Percentiles rank a stretch among this genome's conserved stretches.
Conservation (phyloP, 2,113 vertebrate species). For the Furnarius figulus region DNA sequence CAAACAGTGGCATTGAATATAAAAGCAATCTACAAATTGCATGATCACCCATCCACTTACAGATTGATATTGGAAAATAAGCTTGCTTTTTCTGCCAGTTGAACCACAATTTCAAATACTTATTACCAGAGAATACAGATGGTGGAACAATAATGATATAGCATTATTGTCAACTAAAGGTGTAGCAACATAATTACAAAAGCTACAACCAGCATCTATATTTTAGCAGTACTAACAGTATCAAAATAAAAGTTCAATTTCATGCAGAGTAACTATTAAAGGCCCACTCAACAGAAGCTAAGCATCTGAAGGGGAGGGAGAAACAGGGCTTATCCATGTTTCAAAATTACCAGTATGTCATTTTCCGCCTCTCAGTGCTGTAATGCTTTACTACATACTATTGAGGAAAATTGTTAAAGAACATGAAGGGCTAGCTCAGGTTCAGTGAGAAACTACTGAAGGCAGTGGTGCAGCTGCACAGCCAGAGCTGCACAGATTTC, state of each 20-base stretch:
- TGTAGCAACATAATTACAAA: slow-evolving; percentile 20
- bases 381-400: not conserved
- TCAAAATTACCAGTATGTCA: not conserved
- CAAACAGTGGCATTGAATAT: not conserved
- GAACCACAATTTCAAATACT: not conserved
- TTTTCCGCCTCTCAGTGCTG: not conserved
- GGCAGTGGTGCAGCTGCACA: not conserved
- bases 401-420: not conserved
- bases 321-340: not conserved
- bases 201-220: not conserved
- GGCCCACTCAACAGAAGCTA: not conserved
- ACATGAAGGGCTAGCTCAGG: not conserved
- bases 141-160: not conserved
- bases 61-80: not conserved
- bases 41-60: not conserved
- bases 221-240: slow-evolving; percentile 1
- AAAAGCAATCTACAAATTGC: not conserved
- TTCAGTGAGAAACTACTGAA: not conserved
- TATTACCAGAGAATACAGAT: not conserved
- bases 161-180: not conserved
- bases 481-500: not conserved
- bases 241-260: slow-evolving; percentile 26
- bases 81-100: not conserved
- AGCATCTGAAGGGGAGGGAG: not conserved
- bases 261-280: slow-evolving; percentile 6